phyloP scores from a whole-genome alignment of 2,888 invertebrate species.

The Amphipoea lucens region DNA sequence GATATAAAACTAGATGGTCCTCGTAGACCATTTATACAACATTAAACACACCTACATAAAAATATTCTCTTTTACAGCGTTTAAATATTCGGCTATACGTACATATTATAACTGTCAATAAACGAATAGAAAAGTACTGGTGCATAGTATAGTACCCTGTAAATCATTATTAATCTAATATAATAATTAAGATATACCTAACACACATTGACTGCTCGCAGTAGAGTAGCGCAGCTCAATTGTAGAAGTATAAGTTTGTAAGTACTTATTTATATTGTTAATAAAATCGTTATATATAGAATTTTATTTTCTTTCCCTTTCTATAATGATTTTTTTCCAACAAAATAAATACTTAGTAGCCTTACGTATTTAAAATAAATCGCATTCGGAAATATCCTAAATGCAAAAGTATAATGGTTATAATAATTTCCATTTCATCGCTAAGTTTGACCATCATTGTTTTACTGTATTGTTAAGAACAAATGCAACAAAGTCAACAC shows the following conservation, averaged over 20 bases:
- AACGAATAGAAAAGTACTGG: conserved; percentile 74
- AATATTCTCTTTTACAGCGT: conserved; percentile 19
- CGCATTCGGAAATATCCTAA: not conserved
- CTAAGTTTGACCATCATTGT: not conserved
- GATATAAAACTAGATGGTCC: conserved; percentile 14
- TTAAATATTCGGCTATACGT: conserved; percentile 63
- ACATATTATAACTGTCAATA: conserved; percentile 61
- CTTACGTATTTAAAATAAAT: not conserved
- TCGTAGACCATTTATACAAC: conserved; percentile 12
- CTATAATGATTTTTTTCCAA: not conserved
- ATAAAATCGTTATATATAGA: conserved; percentile 90
- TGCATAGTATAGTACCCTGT: conserved; percentile 80
- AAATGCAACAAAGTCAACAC: not conserved
- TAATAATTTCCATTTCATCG: conserved; percentile 3
- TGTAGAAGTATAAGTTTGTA: conserved; percentile 89
- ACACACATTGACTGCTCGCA: conserved; percentile 88
- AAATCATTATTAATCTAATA: conserved; percentile 68
- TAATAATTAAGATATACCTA: conserved; percentile 72
- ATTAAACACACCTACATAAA: not conserved
- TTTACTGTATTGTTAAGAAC: not conserved
- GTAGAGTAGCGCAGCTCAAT: conserved; percentile 90
- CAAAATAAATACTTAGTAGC: no score
- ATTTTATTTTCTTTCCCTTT: conserved; percentile 65
- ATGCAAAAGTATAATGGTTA: not conserved
- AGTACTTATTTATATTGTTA: conserved; percentile 90